A percentile compares a stretch with the other conserved stretches of the same genome.
phyloP scores from a whole-genome alignment of 2,888 invertebrate species.

The Cristatella mucedo region DNA sequence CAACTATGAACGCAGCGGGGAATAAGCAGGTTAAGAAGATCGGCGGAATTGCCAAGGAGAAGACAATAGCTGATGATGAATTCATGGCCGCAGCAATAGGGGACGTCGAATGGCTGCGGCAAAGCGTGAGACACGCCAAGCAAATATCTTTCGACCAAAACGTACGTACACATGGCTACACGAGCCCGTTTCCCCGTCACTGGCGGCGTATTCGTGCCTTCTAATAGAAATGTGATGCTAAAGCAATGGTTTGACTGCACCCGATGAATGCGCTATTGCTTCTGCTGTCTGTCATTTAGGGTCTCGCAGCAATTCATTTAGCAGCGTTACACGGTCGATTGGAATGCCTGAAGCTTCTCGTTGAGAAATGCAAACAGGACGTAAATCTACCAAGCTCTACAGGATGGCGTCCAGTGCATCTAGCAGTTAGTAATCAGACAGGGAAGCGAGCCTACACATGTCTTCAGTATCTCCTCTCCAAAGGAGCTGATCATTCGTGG shows the following conservation, averaged over 20 bases:
- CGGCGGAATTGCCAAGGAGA: too few relatives aligned
- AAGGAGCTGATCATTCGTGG: slow-evolving; percentile 32
- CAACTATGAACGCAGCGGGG: too few relatives aligned
- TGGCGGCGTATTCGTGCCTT: not conserved
- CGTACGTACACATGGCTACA: slow-evolving; percentile 18
- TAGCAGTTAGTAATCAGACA: slow-evolving; percentile 35
- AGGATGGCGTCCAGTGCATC: slow-evolving; percentile 35
- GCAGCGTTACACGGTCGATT: slow-evolving; percentile 34
- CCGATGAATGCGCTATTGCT: too few relatives aligned
- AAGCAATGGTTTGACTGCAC: too few relatives aligned
- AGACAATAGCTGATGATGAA: slow-evolving; percentile 36
- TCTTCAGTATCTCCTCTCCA: slow-evolving; percentile 27
- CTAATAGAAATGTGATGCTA: not conserved
- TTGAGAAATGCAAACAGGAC: slow-evolving; percentile 32
- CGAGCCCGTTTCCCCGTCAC: not conserved
- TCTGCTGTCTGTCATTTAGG: slow-evolving; percentile 14
- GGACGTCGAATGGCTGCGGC: slow-evolving; percentile 36
- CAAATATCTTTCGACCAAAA: slow-evolving; percentile 33
- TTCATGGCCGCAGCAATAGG: slow-evolving; percentile 39
- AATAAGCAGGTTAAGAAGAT: too few relatives aligned
- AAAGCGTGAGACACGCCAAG: slow-evolving; percentile 25
- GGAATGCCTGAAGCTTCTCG: slow-evolving; percentile 29
- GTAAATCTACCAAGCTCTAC: slow-evolving; percentile 31
- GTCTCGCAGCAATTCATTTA: slow-evolving; percentile 32
- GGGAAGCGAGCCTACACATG: slow-evolving; percentile 30